Conservation (phyloP, 2,797 vertebrate genomes). For the Acanthopagrus latus region DNA sequence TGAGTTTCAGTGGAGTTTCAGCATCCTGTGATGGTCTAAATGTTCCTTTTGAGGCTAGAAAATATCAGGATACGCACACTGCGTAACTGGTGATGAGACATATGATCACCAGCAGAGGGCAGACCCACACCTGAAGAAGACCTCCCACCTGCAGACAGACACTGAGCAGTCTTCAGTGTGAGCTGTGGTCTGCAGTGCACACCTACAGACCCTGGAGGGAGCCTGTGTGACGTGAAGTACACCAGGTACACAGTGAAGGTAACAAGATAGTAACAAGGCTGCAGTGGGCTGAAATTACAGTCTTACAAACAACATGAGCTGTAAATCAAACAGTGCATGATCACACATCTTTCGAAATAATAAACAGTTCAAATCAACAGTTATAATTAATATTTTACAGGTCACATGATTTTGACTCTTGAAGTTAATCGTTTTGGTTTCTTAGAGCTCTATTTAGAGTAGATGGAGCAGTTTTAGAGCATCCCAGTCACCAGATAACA, state of each 20-base stretch:
- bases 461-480: not conserved
- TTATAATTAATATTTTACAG: too few relatives aligned
- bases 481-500: too few relatives aligned
- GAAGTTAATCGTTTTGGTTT: too few relatives aligned
- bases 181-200: not conserved
- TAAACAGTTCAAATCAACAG: too few relatives aligned
- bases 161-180: not conserved
- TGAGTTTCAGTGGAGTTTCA: not conserved
- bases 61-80: not conserved
- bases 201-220: not conserved
- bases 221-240: not conserved
- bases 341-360: not conserved
- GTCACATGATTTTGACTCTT: too few relatives aligned
- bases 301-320: too few relatives aligned
- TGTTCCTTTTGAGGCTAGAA: not conserved
- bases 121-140: conserved; percentile 10
- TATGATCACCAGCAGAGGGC: conserved; percentile 63
- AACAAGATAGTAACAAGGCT: not conserved
- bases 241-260: not conserved
- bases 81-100: not conserved
- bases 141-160: not conserved
- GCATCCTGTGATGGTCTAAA: not conserved
- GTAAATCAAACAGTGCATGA: not conserved
- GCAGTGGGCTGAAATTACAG: not conserved
- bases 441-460: not conserved